Base-by-base conservation (phyloP, 2,888 invertebrate genomes). In the Pristionchus fissidentatus region DNA sequence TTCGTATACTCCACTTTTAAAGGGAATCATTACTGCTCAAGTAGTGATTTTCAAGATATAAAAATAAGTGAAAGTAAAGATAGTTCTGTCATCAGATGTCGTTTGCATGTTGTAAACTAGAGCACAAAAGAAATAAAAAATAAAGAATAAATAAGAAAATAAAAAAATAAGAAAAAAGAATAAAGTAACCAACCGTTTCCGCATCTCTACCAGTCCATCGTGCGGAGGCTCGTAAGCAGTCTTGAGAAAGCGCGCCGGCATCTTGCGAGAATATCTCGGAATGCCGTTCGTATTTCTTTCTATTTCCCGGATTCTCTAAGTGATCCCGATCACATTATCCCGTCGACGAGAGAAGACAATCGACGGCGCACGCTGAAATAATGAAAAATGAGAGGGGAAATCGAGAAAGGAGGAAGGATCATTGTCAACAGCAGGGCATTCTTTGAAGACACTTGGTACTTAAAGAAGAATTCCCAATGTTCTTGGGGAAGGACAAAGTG, bases 191-290 rank as follows among this genome's bases (percentile, higher is more conserved):
- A 26, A 57, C 79, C 79, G 52, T 57, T 79, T 79, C 41, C 79
- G 79, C 79, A 79, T 79, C 79, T 79, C 79, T 35, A 55, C 55
- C 26, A 79, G 79, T 10, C 57, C 79, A 79, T 79, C 41, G 41
- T 79, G 79, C 3, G 79, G 79, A 8, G 79, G 79, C 22, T 57
- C 79, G 26, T 79, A 79, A 1, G 38, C 41, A 13, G 55, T 79
- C 79, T 79, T 79, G 4, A 79, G 79, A 38, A 79, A 79, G 13
- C 57, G 52, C 35, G 79, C 55, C 38, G 79, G 79, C 79, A 79
- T 79, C 22, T 35, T 57, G 7, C n/a, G n/a, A 22, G 15, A 22
- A 4, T 55, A 4, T 55, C 22, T 7, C 55, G 55, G n/a, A 55
- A 22, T 29, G 7, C 32, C 29, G 60, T 32, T 22, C 32, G n/a